Evolutionary conservation across 2,888 invertebrate species (phyloP).

Genomic region (Calameuta pallipes): DNA sequence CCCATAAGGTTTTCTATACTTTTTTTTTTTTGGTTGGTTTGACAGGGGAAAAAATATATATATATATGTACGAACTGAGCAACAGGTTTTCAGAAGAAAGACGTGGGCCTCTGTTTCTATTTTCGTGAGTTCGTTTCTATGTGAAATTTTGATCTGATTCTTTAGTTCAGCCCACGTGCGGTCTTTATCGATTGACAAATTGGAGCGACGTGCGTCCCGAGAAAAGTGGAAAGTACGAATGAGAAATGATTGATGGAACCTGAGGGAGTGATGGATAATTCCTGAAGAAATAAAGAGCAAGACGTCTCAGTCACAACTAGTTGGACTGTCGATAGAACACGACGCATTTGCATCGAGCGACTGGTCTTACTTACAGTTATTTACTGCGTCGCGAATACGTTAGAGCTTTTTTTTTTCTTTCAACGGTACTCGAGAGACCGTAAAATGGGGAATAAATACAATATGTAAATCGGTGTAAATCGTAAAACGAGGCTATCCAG

Average conservation of each 20-base stretch:
- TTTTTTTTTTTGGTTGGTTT: neutral
- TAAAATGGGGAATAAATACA: slow-evolving; percentile 43
- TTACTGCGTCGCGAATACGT: neutral
- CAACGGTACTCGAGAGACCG: slow-evolving; percentile 12
- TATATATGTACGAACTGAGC: neutral
- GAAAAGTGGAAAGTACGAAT: slow-evolving; percentile 1
- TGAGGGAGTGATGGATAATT: neutral
- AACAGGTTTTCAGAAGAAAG: neutral
- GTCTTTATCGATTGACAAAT: neutral
- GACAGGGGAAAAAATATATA: neutral
- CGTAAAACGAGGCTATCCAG: slow-evolving; percentile 49
- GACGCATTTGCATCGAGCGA: neutral
- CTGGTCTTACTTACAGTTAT: neutral
- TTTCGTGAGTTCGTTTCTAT: neutral
- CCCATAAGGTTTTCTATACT: neutral
- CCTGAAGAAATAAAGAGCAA: neutral
- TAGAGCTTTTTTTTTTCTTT: neutral
- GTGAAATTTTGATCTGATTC: neutral
- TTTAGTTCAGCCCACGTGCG: neutral
- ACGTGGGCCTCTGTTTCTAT: neutral
- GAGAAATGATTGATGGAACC: neutral
- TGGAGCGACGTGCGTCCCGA: neutral
- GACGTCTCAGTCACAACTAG: neutral
- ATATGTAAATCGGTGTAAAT: slow-evolving; percentile 57
- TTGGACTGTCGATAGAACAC: neutral